Percentiles rank a stretch among this genome's conserved stretches.
Conservation (phyloP, 1,140 invertebrate genomes). For the Dolichoris vasculosae region DNA sequence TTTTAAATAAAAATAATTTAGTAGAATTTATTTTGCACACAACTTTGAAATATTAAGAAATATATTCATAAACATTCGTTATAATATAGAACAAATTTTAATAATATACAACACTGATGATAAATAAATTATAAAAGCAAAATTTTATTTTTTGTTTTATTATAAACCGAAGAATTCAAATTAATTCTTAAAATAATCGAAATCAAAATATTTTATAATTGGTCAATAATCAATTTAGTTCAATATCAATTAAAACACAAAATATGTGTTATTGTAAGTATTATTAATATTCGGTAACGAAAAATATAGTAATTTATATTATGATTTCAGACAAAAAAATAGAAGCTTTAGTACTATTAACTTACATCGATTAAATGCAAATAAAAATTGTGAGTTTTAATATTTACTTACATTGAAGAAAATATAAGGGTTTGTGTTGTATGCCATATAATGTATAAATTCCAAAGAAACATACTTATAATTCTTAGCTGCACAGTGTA, state of each 20-base stretch:
- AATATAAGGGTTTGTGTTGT: neutral
- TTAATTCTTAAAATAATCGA: neutral
- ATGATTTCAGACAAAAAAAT: constrained; percentile 11
- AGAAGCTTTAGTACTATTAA: constrained; percentile 10
- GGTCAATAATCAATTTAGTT: constrained; percentile 16
- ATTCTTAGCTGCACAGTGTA: neutral
- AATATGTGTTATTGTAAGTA: constrained; percentile 22
- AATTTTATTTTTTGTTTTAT: neutral
- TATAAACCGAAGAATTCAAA: no score
- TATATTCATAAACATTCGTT: neutral
- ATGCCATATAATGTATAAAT: neutral
- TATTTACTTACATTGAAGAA: no score
- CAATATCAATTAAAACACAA: constrained; percentile 1
- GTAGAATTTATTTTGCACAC: neutral
- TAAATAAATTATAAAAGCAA: neutral
- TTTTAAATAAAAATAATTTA: constrained; percentile 17
- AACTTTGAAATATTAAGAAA: neutral
- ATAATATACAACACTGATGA: neutral
- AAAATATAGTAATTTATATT: constrained; percentile 8
- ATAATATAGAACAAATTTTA: constrained; percentile 25
- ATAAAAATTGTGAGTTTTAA: no score
- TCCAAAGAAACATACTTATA: constrained; percentile 8
- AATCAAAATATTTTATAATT: constrained; percentile 31
- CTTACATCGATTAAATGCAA: constrained; percentile 30
- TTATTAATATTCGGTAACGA: neutral